Percentiles rank a stretch among this genome's conserved stretches.
These are phyloP conservation scores for Nannoperca obscura DNA, from an alignment of 2,797 vertebrate species.

Conservation along the genomic window DNA sequence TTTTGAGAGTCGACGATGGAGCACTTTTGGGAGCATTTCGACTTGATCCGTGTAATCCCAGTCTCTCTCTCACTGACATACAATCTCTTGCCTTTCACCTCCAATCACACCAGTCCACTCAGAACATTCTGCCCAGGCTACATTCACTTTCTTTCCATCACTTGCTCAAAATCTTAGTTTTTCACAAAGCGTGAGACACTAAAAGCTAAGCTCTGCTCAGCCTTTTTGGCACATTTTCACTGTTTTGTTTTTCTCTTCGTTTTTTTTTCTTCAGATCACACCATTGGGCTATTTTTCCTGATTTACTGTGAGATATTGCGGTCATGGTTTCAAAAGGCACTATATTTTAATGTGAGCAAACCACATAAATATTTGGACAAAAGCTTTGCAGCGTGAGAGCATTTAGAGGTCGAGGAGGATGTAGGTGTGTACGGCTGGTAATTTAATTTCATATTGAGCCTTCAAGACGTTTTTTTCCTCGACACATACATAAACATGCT, in stretches of 20 bases:
- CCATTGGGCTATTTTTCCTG: not conserved
- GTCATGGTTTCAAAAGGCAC: not conserved
- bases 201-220: no score
- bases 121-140: constrained; percentile 11
- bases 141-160: constrained; percentile 37
- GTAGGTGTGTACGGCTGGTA: not conserved
- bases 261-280: not conserved
- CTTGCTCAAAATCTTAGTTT: no score
- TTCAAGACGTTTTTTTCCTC: not conserved
- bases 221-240: constrained; percentile 13
- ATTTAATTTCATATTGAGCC: not conserved
- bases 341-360: constrained; percentile 4
- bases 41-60: constrained; percentile 21
- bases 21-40: constrained; percentile 10
- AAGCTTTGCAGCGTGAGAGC: not conserved
- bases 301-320: not conserved
- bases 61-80: not conserved
- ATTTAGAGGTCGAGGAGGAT: not conserved
- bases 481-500: no score
- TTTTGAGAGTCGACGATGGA: constrained; percentile 12
- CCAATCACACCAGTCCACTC: constrained; percentile 13
- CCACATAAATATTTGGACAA: not conserved
- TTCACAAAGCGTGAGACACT: no score
- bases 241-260: not conserved
- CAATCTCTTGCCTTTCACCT: constrained; percentile 23